Evolutionary conservation across 2,113 vertebrate genomes (phyloP), one percentile per base, ranked within the genome.

Genomic region (Nyctibius bracteatus): DNA sequence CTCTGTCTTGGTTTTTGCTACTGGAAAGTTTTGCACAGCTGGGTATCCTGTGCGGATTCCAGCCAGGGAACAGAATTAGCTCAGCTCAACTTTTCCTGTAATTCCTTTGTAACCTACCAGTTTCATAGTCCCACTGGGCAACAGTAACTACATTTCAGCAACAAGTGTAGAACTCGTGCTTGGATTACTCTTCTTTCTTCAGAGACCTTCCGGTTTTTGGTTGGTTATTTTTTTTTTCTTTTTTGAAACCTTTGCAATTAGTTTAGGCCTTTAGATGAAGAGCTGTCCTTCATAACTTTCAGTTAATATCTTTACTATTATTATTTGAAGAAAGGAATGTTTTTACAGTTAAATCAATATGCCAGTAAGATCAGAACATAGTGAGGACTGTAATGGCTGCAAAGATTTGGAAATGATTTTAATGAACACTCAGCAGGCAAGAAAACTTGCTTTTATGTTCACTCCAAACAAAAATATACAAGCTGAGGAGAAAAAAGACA

Each of bases 401-500:
- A 86, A 93, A 96, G 93, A 96, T 92, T 96, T 97, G 92, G 89
- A 97, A 97, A 66, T 96, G 68, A 86, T 91, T 96, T 96, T 97
- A 97, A 97, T 96, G 96, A 97, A 96, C 47, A 65, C 94, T 97
- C 96, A 97, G 96, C 90, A 94, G 86, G 96, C 83, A 88, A 92
- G 78, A 94, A 97, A 96, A 88, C 72, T 37, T 3, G 52, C 95
- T 96, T 97, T 97, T 94, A 96, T 97, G 94, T 95, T 94, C 74
- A 73, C 63, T 97, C 95, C 91, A 96, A 96, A 96, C 86, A 96
- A 97, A 96, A 96, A 94, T 90, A 86, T 52, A 94, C 71, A 93
- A 91, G 78, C 71, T 81, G 83, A 94, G 82, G 95, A 89, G 80
- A 92, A 96, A 94, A 92, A 89, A 89, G 89, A 9, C 61, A 91